Base-by-base conservation (phyloP, 2,888 invertebrate species). In the Tipula vernalis region DNA sequence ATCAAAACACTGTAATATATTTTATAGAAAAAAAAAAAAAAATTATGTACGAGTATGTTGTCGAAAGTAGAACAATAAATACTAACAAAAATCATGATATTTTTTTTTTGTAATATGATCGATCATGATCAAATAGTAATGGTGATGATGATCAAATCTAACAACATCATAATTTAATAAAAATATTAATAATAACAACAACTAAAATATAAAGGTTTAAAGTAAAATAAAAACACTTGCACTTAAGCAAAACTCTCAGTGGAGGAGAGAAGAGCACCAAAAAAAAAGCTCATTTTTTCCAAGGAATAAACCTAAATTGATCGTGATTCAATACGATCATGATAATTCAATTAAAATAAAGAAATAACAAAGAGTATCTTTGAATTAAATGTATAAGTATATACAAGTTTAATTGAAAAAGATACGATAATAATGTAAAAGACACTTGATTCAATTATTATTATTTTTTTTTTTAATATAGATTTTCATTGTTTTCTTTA, bases 281-380 rank as follows among this genome's bases (percentile, higher is more conserved):
- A 83, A 83, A 83, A 83, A 84, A 84, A 84, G n/a, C n/a, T 84
- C 13, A 10, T 18, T 57, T 51, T 51, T 71, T 71, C 15, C 51
- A n/a, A 71, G 71, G 84, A 84, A 84, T 84, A 84, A 36, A 39
- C 36, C 36, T 84, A 84, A 84, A 84, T 39, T 15, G 39, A 84
- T 84, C 84, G 84, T 84, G 84, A 84, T 84, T 84, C 84, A 84
- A 84, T 84, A 84, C 84, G 84, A 84, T 84, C 84, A 84, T 84
- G 84, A 84, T 84, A 84, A 84, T 84, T 84, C 84, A 84, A 84
- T 84, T 84, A 84, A 39, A 84, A 83, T 28, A 2, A 36, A 83
- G 36, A 83, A 12, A 84, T 41, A 84, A 84, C 84, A 84, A 84
- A 84, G 84, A 84, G 15, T 15, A 84, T 39, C 71, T 71, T 18